phyloP scores from a whole-genome alignment of 2,888 invertebrate species.

The Ectropis crepuscularia region DNA sequence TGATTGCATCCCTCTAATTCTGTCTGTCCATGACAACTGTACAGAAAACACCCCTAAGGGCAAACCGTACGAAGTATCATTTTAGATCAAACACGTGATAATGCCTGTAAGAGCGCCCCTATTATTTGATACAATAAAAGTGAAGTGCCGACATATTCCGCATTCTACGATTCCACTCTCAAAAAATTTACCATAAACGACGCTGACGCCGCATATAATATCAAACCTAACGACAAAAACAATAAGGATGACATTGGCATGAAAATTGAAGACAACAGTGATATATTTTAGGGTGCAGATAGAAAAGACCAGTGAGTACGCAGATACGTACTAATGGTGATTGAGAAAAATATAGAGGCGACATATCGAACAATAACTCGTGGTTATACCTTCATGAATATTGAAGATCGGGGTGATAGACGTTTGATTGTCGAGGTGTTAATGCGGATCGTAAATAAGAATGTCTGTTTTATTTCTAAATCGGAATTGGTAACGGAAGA shows the following conservation, averaged over 20 bases:
- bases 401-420: constrained; percentile 77
- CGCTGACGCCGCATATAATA: constrained; percentile 35
- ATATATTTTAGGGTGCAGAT: constrained; percentile 64
- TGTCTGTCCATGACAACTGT: constrained; percentile 48
- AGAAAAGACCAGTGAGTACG: constrained; percentile 70
- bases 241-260: constrained; percentile 47
- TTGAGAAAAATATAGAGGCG: constrained; percentile 82
- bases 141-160: constrained; percentile 84
- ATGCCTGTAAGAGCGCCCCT: constrained; percentile 83
- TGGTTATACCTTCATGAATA: constrained; percentile 83
- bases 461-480: constrained; percentile 53
- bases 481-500: constrained; percentile 29
- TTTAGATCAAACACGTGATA: constrained; percentile 85
- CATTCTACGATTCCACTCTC: constrained; percentile 75
- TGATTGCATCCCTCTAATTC: constrained; percentile 39
- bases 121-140: constrained; percentile 85
- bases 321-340: constrained; percentile 84
- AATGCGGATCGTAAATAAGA: constrained; percentile 64
- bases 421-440: constrained; percentile 72
- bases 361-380: constrained; percentile 74
- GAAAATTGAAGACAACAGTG: constrained; percentile 48
- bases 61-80: constrained; percentile 77
- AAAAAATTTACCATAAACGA: constrained; percentile 58
- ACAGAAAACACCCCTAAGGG: constrained; percentile 62
- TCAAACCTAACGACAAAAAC: constrained; percentile 29